These are phyloP conservation scores for Amblyopsis hoosieri DNA, from an alignment of 2,797 vertebrate genomes.

Conservation along the genomic window DNA sequence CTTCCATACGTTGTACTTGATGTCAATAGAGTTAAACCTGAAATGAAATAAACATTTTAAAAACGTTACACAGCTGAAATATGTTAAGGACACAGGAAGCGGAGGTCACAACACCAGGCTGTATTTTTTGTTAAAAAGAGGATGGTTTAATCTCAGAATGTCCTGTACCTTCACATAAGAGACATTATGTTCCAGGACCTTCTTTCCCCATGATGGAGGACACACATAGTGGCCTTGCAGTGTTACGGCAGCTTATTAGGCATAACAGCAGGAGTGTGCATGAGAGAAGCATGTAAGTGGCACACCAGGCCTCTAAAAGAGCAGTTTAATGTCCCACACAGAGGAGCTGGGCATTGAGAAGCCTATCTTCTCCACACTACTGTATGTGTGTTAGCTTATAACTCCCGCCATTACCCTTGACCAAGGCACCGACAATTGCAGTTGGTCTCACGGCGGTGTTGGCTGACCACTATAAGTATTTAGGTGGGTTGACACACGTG, in stretches of 20 bases:
- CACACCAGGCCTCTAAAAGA: slow-evolving; percentile 1
- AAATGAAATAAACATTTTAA: slow-evolving; percentile 31
- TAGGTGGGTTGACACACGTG: no score
- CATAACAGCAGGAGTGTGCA: background rate
- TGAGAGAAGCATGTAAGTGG: background rate
- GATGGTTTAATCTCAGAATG: slow-evolving; percentile 35
- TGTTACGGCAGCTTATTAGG: slow-evolving; percentile 5
- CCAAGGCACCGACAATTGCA: no score
- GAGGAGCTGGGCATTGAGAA: slow-evolving; percentile 12
- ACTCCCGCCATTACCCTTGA: no score
- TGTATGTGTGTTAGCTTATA: no score
- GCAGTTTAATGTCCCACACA: slow-evolving; percentile 11
- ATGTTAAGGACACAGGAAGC: slow-evolving; percentile 16
- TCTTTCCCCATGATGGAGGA: slow-evolving; percentile 26
- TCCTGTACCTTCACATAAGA: slow-evolving; percentile 55
- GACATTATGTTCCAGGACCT: slow-evolving; percentile 40
- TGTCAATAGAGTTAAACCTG: slow-evolving; percentile 69
- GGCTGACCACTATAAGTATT: no score
- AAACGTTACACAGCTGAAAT: slow-evolving; percentile 2
- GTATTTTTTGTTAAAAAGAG: slow-evolving; percentile 28
- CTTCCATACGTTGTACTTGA: slow-evolving; percentile 81
- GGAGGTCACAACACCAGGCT: slow-evolving; percentile 34
- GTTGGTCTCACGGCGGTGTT: no score
- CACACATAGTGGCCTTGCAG: background rate
- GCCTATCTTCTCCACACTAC: background rate